Base-by-base conservation (phyloP, 2,888 invertebrate species). In the Pseudolycoriella hygida region DNA sequence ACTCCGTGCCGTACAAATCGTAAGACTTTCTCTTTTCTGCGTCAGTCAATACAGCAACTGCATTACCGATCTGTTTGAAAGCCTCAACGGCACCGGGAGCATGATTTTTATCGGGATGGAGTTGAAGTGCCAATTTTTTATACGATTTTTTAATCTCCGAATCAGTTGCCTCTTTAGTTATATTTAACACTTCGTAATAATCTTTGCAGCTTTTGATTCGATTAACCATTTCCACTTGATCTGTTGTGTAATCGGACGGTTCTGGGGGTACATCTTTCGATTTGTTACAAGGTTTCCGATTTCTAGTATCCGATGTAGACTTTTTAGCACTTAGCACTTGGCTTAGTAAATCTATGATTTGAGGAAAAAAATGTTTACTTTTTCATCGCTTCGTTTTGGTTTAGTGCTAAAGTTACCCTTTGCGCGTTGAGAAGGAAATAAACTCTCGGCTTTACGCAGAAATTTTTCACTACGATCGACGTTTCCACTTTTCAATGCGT, bases 81-180 rank as follows among this genome's bases (percentile, higher is more conserved):
- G 86, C 84, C 60, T 85, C 83, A 2, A 74, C 76, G 44, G 86
- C 77, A 6, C 85, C 84, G 1, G 85, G 84, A 11, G 82, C 80
- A 56, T 77, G 76, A 62, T 86, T 86, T 61, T 87, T 86, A 58
- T 86, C 86, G 1, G 86, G 86, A 67, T 86, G 86, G 55, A 84
- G 70, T 56, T 80, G 77, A n/a, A 86, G 62, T 0, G 85, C 85
- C 46, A 85, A 59, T 55, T 79, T 80, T 52, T 78, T 74, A 55
- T 82, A 86, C 44, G 74, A 73, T 52, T 78, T 79, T 57, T 80
- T 81, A 42, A 83, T 69, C 48, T 78, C 77, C 45, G 71, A 68
- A 50, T 79, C 80, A 1, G 75, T 72, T 11, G 76, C 73, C 40
- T 76, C 74, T 56, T 76, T 77, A 3, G 64, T 67, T 4, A 83